Evolutionary conservation across 2,888 invertebrate genomes (phyloP), one percentile per base, ranked within the genome.

Genomic region (Selenia dentaria): DNA sequence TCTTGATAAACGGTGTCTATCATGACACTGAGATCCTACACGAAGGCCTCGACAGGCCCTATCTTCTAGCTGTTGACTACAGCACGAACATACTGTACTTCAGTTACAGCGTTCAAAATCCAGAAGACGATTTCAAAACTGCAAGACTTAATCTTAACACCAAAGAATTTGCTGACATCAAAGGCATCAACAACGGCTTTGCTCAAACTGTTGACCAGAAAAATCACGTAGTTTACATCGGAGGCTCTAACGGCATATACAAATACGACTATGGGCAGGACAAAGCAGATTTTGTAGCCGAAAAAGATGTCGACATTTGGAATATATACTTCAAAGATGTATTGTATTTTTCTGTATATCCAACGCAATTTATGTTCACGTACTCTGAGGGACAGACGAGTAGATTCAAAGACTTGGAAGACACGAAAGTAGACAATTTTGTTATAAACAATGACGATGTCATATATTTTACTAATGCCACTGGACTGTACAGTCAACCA

Each of bases 401-500:
- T 1, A 68, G 78, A 36, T 79, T 79, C 16, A 51, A 59, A 36
- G 84, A 86, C 50, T 63, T 87, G 6, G 80, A 87, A 70, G 80
- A 85, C 27, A 82, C 79, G 0, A 83, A 83, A 64, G 78, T 85
- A 0, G 80, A 80, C 35, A 67, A 71, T 11, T 83, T 88, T 27
- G 61, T 79, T 6, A 79, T 86, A 9, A 88, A 85, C 25, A 63
- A 71, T 28, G 70, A 80, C 5, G 54, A 78, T 42, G 48, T 59
- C 0, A 70, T 84, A 40, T 82, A 79, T 46, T 87, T 67, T 40
- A 74, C 78, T 0, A 87, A 87, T 46, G 57, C 57, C 0, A 75
- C 81, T 3, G 88, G 86, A 2, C 46, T 87, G 6, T 87, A 67
- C 24, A 63, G 73, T 25, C 79, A 83, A 50, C 67, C 66, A 36